Percentiles rank a stretch among this genome's conserved stretches.
Evolutionary conservation across 2,888 invertebrate genomes (phyloP).

Genomic region (Phaedon cochleariae): DNA sequence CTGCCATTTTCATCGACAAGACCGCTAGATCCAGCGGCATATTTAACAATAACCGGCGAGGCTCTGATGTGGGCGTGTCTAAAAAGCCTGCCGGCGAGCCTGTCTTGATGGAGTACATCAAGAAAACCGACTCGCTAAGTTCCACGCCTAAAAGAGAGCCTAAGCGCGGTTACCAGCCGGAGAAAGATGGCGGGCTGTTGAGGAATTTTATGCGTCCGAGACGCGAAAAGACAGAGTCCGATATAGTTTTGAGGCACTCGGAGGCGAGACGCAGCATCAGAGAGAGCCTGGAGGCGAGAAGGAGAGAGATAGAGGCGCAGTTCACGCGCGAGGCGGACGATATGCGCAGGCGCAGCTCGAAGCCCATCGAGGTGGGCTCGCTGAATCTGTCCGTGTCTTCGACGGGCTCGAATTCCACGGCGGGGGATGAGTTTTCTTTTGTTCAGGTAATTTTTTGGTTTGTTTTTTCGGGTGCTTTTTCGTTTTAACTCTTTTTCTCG

Average conservation of each 20-base stretch:
- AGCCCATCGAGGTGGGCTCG: conserved; percentile 60
- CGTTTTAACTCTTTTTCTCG: conserved; percentile 15
- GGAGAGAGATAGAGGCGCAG: conserved; percentile 62
- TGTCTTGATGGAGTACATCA: conserved; percentile 74
- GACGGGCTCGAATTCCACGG: conserved; percentile 54
- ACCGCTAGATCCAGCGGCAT: conserved; percentile 73
- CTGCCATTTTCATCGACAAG: conserved; percentile 70
- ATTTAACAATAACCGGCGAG: conserved; percentile 73
- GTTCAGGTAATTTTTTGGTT: conserved; percentile 59
- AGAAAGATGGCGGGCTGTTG: conserved; percentile 44
- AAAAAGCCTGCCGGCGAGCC: conserved; percentile 72
- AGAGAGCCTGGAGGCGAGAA: conserved; percentile 63
- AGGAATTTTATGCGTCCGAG: conserved; percentile 71
- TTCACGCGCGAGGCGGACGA: conserved; percentile 61
- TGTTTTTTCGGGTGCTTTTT: conserved; percentile 48
- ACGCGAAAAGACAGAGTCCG: conserved; percentile 89
- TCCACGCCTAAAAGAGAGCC: conserved; percentile 52
- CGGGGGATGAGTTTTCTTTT: conserved; percentile 60
- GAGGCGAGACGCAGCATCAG: conserved; percentile 64
- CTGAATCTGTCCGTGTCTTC: conserved; percentile 52
- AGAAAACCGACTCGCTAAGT: conserved; percentile 64
- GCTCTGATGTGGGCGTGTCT: conserved; percentile 64
- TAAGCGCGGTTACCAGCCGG: conserved; percentile 13
- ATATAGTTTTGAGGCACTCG: conserved; percentile 78
- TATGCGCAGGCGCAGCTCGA: conserved; percentile 62